A percentile compares a stretch with the other conserved stretches of the same genome.
These are phyloP conservation scores for Larimichthys polyactis DNA, from an alignment of 2,113 vertebrate species.

Conservation along the genomic window DNA sequence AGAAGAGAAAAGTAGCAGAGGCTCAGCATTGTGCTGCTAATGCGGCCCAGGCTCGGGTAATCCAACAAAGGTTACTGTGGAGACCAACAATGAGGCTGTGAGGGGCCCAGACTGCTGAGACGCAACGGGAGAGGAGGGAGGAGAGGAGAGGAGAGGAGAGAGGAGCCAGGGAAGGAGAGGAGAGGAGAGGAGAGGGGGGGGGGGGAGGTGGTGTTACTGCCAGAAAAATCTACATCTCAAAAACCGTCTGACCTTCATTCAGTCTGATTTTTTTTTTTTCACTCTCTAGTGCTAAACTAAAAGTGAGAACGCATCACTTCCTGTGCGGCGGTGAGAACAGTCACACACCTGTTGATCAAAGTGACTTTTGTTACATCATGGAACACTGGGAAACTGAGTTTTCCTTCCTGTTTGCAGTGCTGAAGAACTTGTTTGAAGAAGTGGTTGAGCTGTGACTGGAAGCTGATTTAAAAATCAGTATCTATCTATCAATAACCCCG, in stretches of 20 bases:
- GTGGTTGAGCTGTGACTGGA: not conserved
- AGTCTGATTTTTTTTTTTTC: not conserved
- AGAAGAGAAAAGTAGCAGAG: constrained; percentile 54
- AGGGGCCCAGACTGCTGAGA: constrained; percentile 71
- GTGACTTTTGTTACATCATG: not conserved
- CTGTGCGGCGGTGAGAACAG: not conserved
- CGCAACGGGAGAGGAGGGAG: constrained; percentile 53
- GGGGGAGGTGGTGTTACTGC: too few relatives aligned
- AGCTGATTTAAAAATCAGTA: not conserved
- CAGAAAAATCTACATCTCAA: constrained; percentile 41
- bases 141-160: constrained; percentile 54
- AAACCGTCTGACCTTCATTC: constrained; percentile 41
- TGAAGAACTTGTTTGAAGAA: not conserved
- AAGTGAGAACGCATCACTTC: constrained; percentile 14
- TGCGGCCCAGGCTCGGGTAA: constrained; percentile 72
- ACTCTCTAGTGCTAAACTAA: not conserved
- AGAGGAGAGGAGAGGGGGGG: constrained; percentile 57
- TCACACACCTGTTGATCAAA: not conserved
- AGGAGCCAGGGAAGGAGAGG: constrained; percentile 58
- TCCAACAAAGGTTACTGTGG: constrained; percentile 86
- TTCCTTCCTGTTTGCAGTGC: not conserved
- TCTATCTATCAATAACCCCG: too few relatives aligned
- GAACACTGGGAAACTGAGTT: not conserved
- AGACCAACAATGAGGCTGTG: constrained; percentile 81
- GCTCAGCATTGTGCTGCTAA: constrained; percentile 84